These are phyloP conservation scores for Chionoecetes opilio DNA, from an alignment of 1,140 invertebrate genomes.

Conservation along the genomic window DNA sequence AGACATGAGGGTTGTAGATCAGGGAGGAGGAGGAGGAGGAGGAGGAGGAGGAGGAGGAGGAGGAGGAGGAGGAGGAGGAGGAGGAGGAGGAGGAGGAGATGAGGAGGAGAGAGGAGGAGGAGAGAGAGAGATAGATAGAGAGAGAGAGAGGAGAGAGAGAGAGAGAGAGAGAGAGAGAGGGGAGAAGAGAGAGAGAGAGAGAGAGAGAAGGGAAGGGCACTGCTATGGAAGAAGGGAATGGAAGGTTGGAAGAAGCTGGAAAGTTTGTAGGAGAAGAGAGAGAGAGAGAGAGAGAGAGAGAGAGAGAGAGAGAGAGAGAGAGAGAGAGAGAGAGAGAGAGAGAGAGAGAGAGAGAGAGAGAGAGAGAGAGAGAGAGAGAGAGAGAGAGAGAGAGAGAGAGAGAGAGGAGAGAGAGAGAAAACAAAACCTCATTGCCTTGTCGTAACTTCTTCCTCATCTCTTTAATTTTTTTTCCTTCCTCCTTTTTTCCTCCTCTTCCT, in stretches of 20 bases:
- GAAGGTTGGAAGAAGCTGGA: no score
- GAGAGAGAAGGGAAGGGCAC: no score
- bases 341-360: no score
- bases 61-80: neutral
- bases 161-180: no score
- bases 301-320: neutral
- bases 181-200: no score
- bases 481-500: neutral
- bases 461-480: neutral
- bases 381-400: neutral
- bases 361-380: neutral
- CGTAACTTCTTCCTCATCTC: neutral
- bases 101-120: neutral
- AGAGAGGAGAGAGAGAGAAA: neutral
- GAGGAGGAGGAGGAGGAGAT: neutral
- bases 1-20: neutral
- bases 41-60: no score
- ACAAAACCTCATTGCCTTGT: no score
- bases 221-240: no score
- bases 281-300: neutral
- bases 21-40: neutral
- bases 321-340: no score
- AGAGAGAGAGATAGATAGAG: neutral
- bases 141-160: no score
- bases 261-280: neutral